Conservation (phyloP, 2,113 vertebrate species). For the Plotosus lineatus region DNA sequence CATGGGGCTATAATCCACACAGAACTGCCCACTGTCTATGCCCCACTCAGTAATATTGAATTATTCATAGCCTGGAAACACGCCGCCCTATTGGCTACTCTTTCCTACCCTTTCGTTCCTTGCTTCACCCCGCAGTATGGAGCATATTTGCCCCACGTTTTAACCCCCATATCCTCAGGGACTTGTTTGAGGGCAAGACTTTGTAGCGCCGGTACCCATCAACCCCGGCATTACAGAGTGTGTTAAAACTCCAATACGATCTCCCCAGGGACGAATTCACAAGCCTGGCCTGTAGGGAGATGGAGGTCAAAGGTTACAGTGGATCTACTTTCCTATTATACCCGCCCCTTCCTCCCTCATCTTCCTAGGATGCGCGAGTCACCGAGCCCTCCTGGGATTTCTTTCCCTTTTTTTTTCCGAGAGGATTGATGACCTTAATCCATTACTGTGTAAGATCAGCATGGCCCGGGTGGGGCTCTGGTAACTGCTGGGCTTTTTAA, state of each 20-base stretch:
- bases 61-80: slow-evolving; percentile 56
- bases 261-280: slow-evolving; percentile 23
- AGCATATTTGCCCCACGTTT: slow-evolving; percentile 50
- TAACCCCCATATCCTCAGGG: slow-evolving; percentile 30
- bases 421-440: slow-evolving; percentile 24
- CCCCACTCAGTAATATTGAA: slow-evolving; percentile 66
- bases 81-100: slow-evolving; percentile 47
- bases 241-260: neutral
- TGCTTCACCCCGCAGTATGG: neutral
- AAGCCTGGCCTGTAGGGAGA: neutral
- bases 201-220: neutral
- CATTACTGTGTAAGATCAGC: slow-evolving; percentile 9
- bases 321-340: neutral
- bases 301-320: slow-evolving; percentile 9
- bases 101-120: neutral
- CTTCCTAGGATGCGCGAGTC: neutral
- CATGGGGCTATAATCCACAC: slow-evolving; percentile 57
- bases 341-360: neutral
- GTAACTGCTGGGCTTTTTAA: slow-evolving; percentile 16
- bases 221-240: neutral
- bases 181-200: slow-evolving; percentile 6
- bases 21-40: slow-evolving; percentile 5
- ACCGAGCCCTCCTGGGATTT: slow-evolving; percentile 1
- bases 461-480: slow-evolving; percentile 5
- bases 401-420: neutral